Conservation (phyloP, 2,888 invertebrate genomes). For the Drosophila mercatorum region DNA sequence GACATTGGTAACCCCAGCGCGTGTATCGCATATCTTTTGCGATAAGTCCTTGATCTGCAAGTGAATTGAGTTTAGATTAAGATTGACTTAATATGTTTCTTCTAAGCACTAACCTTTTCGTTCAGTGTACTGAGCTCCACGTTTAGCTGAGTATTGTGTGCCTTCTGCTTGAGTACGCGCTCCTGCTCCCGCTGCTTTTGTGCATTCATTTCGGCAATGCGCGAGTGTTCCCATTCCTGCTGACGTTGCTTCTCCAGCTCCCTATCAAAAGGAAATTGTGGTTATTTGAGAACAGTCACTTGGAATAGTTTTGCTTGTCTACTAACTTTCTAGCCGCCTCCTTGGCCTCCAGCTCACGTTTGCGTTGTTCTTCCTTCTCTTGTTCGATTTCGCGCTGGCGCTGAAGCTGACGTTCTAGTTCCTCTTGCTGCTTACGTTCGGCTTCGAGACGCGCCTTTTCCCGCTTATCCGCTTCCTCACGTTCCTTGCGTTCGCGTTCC, state of each 20-base stretch:
- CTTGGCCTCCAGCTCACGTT: constrained; percentile 91
- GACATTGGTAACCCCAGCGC: constrained; percentile 94
- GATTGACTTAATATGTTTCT: no score
- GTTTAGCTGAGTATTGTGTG: constrained; percentile 92
- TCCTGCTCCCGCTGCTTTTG: constrained; percentile 94
- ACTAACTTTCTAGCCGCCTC: constrained; percentile 89
- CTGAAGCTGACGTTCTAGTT: constrained; percentile 92
- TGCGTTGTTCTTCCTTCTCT: constrained; percentile 91
- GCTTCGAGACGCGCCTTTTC: constrained; percentile 91
- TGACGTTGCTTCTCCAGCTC: constrained; percentile 98
- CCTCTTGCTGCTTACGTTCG: constrained; percentile 93
- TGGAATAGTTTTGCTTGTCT: not conserved
- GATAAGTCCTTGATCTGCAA: constrained; percentile 90
- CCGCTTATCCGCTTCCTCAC: constrained; percentile 94
- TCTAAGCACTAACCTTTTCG: constrained; percentile 77
- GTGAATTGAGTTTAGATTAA: not conserved
- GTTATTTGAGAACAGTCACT: not conserved
- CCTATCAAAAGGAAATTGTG: constrained; percentile 82
- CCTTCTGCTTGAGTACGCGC: constrained; percentile 93
- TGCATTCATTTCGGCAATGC: constrained; percentile 92
- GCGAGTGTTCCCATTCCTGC: constrained; percentile 97
- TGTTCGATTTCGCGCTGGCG: constrained; percentile 91
- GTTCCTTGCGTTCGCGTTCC: constrained; percentile 95
- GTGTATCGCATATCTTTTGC: constrained; percentile 92
- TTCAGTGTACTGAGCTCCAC: constrained; percentile 89